A percentile compares a stretch with the other conserved stretches of the same genome.
These are phyloP conservation scores for Trichomalopsis sarcophagae DNA, from an alignment of 1,140 invertebrate species.

Conservation along the genomic window DNA sequence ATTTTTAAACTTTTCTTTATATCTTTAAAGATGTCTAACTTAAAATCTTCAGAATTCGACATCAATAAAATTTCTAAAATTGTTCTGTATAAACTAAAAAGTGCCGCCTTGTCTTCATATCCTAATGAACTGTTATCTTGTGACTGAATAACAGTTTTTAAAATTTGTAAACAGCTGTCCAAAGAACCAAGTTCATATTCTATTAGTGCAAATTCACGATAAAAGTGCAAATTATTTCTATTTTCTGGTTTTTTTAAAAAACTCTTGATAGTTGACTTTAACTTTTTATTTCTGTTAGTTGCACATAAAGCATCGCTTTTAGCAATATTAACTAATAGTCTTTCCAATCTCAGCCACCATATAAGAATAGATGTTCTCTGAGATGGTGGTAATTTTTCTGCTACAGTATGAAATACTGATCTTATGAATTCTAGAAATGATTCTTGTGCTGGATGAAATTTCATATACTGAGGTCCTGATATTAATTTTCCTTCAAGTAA, in stretches of 20 bases:
- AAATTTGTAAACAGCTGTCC: conserved; percentile 71
- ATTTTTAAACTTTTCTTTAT: conserved; percentile 4
- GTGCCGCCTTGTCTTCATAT: conserved; percentile 62
- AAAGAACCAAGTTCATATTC: conserved; percentile 75
- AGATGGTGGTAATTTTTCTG: conserved; percentile 59
- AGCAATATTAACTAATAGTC: conserved; percentile 74
- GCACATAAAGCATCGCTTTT: conserved; percentile 71
- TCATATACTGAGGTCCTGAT: conserved; percentile 78
- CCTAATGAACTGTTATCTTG: conserved; percentile 58
- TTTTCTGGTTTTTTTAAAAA: conserved; percentile 76
- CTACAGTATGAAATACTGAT: conserved; percentile 64
- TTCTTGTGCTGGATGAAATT: conserved; percentile 77
- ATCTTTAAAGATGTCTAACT: conserved; percentile 17
- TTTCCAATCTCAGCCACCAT: conserved; percentile 79
- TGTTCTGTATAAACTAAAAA: conserved; percentile 71
- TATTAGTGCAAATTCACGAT: conserved; percentile 79
- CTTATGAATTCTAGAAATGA: conserved; percentile 77
- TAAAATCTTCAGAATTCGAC: conserved; percentile 46
- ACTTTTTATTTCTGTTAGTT: conserved; percentile 68
- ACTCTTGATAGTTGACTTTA: conserved; percentile 75
- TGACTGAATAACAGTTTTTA: conserved; percentile 72
- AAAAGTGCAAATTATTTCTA: conserved; percentile 77
- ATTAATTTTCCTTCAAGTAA: conserved; percentile 72
- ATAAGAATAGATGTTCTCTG: conserved; percentile 74
- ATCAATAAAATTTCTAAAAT: conserved; percentile 71